Percentiles rank a stretch among this genome's conserved stretches.
phyloP scores from a whole-genome alignment of 1,140 invertebrate species.

The Hycleus phaleratus region DNA sequence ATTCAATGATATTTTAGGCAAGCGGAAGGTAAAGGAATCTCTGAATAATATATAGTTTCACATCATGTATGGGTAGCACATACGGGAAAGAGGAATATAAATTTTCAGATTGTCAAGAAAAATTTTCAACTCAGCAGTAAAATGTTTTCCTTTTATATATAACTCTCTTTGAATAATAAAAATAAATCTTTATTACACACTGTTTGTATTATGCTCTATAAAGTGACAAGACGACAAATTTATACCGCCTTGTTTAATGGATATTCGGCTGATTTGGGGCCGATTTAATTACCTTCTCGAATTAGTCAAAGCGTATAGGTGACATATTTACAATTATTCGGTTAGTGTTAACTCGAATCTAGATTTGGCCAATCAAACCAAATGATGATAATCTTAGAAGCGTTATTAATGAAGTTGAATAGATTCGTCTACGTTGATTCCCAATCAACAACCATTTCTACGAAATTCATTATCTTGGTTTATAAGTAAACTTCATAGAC shows the following conservation, averaged over 20 bases:
- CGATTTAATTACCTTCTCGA: not conserved
- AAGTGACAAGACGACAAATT: slow-evolving; percentile 13
- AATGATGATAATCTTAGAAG: no score
- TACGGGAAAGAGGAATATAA: slow-evolving; percentile 25
- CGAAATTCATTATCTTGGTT: no score
- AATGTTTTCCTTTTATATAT: slow-evolving; percentile 23
- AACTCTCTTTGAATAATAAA: slow-evolving; percentile 16
- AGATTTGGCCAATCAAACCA: no score
- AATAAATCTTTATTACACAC: slow-evolving; percentile 24
- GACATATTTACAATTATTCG: no score
- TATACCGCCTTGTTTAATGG: not conserved
- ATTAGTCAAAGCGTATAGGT: not conserved
- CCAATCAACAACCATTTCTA: no score
- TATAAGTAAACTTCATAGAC: no score
- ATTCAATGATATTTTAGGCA: slow-evolving; percentile 24
- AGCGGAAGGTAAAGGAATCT: slow-evolving; percentile 22
- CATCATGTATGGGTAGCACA: slow-evolving; percentile 20
- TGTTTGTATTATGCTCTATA: slow-evolving; percentile 14
- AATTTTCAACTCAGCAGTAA: slow-evolving; percentile 28
- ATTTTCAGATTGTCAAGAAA: slow-evolving; percentile 30
- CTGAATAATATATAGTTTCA: slow-evolving; percentile 22
- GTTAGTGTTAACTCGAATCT: no score
- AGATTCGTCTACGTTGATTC: no score
- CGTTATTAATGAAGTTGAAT: no score
- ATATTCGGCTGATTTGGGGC: not conserved